These are phyloP conservation scores for Chiloscyllium punctatum DNA, from an alignment of 2,797 vertebrate species.

Conservation along the genomic window DNA sequence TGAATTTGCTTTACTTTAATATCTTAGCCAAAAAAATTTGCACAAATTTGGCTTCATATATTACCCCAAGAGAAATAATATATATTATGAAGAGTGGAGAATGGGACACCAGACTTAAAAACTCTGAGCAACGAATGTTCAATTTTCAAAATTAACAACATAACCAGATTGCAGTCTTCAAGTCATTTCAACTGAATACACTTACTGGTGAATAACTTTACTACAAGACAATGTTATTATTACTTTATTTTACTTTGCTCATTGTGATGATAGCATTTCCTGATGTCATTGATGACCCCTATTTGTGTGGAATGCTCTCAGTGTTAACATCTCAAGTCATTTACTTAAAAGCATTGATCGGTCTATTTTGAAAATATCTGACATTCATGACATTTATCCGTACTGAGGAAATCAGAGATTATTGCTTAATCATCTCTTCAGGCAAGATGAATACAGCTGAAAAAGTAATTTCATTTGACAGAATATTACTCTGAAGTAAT, in stretches of 20 bases:
- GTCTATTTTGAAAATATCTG: not conserved
- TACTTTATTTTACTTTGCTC: not conserved
- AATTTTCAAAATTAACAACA: not conserved
- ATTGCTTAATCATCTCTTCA: not conserved
- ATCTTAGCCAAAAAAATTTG: not conserved
- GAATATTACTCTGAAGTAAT: not conserved
- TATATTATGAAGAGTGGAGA: not conserved
- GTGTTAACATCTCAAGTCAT: not conserved
- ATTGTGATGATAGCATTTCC: not conserved
- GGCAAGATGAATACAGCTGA: not conserved
- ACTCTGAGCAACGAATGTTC: not conserved
- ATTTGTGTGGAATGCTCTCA: not conserved
- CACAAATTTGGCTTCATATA: not conserved
- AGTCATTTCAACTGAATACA: too few species aligned
- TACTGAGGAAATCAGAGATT: not conserved
- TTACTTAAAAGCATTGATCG: not conserved
- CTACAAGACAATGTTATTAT: not conserved
- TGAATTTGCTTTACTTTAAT: not conserved
- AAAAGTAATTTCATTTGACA: slow-evolving; percentile 19
- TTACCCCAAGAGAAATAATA: not conserved
- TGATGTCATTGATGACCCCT: slow-evolving; percentile 13
- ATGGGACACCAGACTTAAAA: not conserved
- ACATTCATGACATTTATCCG: not conserved
- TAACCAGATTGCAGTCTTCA: not conserved
- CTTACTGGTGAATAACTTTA: not conserved